Percentiles rank a stretch among this genome's conserved stretches.
Evolutionary conservation across 2,113 vertebrate species (phyloP).

Genomic region (Rhombomys opimus): DNA sequence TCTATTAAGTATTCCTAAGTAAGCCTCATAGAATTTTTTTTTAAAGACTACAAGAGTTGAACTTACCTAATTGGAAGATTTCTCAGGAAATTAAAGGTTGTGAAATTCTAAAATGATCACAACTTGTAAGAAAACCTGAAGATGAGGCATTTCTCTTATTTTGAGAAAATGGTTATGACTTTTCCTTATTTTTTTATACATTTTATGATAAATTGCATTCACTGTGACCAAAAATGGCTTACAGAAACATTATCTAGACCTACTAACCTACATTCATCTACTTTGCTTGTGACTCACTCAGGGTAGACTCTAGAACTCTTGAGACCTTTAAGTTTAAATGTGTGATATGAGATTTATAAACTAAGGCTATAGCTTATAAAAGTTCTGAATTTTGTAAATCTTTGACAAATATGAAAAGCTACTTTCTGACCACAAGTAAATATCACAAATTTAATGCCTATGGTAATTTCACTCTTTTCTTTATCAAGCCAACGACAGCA

Average conservation of each 20-base stretch:
- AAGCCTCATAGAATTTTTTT: slow-evolving; percentile 18
- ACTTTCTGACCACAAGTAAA: background rate
- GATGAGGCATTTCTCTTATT: slow-evolving; percentile 13
- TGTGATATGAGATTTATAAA: background rate
- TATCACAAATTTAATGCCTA: background rate
- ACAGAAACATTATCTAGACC: background rate
- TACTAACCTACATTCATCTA: background rate
- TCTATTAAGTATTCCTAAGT: slow-evolving; percentile 15
- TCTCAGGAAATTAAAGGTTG: slow-evolving; percentile 24
- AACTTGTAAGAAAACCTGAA: background rate
- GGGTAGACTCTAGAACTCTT: background rate
- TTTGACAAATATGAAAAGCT: background rate
- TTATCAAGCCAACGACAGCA: background rate
- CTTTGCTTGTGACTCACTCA: background rate
- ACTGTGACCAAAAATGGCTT: background rate
- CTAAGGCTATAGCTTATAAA: background rate
- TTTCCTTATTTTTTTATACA: background rate
- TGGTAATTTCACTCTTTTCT: background rate
- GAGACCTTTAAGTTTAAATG: background rate
- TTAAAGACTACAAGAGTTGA: background rate
- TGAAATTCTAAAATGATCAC: slow-evolving; percentile 39
- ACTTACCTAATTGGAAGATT: slow-evolving; percentile 43
- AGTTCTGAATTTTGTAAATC: background rate
- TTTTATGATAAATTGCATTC: slow-evolving; percentile 3
- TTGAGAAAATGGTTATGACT: background rate